Conservation (phyloP, 2,888 invertebrate species). For the Cryptophagus acutangulus region DNA sequence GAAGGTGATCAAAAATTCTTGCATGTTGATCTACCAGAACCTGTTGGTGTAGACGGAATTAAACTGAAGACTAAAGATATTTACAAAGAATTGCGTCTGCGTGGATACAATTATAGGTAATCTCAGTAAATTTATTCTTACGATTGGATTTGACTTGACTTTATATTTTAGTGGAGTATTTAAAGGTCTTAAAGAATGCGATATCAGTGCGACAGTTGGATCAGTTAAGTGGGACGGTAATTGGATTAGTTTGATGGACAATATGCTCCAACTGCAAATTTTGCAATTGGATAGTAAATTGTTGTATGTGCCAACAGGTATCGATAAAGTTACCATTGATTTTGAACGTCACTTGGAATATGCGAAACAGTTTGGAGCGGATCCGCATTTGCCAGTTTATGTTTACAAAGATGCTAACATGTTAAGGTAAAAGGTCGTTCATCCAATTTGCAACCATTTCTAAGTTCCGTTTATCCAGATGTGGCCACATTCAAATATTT, state of each 20-base stretch:
- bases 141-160: too few relatives aligned
- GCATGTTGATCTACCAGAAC: conserved; percentile 13
- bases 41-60: conserved; percentile 42
- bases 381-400: conserved; percentile 37
- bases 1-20: conserved; percentile 41
- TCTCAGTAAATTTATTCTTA: too few relatives aligned
- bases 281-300: conserved; percentile 62
- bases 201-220: conserved; percentile 22
- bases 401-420: conserved; percentile 44
- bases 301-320: conserved; percentile 63
- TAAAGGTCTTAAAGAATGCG: conserved; percentile 28
- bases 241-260: conserved; percentile 86
- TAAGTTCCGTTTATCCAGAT: too few relatives aligned
- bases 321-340: conserved; percentile 51
- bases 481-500: conserved; percentile 72
- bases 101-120: conserved; percentile 58
- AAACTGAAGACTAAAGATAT: conserved; percentile 57
- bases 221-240: conserved; percentile 48
- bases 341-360: conserved; percentile 39
- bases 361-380: conserved; percentile 11
- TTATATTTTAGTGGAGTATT: conserved; percentile 32
- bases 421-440: conserved; percentile 33
- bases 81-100: conserved; percentile 62
- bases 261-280: conserved; percentile 73
- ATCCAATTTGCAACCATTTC: too few relatives aligned